Base-by-base conservation (phyloP, 2,113 vertebrate species). In the Sturnira hondurensis region DNA sequence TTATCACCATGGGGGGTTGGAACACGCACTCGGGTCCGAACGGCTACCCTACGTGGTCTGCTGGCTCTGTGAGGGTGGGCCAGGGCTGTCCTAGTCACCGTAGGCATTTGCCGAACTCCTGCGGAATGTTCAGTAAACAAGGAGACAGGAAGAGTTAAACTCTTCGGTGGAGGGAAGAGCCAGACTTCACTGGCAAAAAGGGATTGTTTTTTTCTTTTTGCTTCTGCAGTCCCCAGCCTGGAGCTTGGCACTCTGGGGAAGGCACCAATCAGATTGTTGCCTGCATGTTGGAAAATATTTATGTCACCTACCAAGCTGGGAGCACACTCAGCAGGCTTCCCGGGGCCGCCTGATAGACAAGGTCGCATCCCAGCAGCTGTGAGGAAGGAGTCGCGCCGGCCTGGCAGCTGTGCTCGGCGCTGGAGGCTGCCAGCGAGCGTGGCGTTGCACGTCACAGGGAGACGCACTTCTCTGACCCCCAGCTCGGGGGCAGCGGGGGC, bases 321-420 rank as follows among this genome's bases (percentile, higher is more conserved):
- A 96, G 97, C 94, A 20, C 11, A 86, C 97, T 96, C 97, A 56
- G 95, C 47, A 78, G 97, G 80, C 76, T 97, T 89, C 95, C 97
- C 4, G 71, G 97, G 71, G 76, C 98, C 1, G 92, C 94, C 97
- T 98, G 97, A 98, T 86, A 41, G 98, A 98, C 97, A 97, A 96
- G 98, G 98, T 98, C 96, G 86, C 96, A 88, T 98, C 97, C 97
- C 97, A 80, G 97, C 98, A 98, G 98, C 98, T 98, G 98, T 50
- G 97, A 22, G 61, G 94, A 93, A 96, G 96, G 96, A 74, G 97
- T 97, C 94, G 8, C 68, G 92, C n/a, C 4, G 45, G 2, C 77
- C 97, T 87, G 38, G 97, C 97, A 98, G 97, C 98, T 98, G 98
- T 43, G 93, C 28, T 10, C 0, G 1, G 94, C 0, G 22, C 93